Evolutionary conservation across 1,140 invertebrate genomes (phyloP).

Genomic region (Drosophila oshimai): DNA sequence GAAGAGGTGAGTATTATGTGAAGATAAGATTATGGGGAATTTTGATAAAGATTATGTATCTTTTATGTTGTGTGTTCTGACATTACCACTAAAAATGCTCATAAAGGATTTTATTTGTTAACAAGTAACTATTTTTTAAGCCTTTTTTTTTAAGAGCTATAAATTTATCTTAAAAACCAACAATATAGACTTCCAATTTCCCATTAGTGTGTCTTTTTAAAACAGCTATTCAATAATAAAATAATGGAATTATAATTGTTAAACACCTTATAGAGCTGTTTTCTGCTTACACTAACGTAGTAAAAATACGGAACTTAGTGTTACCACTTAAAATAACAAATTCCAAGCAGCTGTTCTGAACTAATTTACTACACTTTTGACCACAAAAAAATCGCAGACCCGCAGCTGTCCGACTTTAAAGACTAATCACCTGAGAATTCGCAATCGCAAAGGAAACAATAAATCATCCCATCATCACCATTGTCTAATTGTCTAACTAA

Average conservation of each 20-base stretch:
- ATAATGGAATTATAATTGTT: no score
- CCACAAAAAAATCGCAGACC: not conserved
- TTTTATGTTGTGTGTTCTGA: not conserved
- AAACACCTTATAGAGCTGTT: no score
- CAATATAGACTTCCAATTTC: no score
- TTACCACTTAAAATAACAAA: not conserved
- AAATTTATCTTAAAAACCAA: no score
- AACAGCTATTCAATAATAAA: no score
- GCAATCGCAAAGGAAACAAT: not conserved
- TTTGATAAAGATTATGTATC: not conserved
- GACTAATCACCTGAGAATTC: constrained; percentile 5
- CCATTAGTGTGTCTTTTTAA: no score
- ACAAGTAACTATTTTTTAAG: not conserved
- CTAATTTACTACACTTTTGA: not conserved
- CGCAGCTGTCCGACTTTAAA: not conserved
- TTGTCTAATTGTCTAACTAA: no score
- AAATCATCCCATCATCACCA: constrained; percentile 1
- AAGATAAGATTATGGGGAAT: not conserved
- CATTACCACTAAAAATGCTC: not conserved
- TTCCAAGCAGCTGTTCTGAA: not conserved
- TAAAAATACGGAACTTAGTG: no score
- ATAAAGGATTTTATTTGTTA: no score
- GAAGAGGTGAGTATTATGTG: not conserved
- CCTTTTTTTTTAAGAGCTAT: no score
- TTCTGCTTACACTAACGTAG: no score